Base-by-base conservation (phyloP, 2,797 vertebrate genomes). In the Dromococcyx pavoninus region DNA sequence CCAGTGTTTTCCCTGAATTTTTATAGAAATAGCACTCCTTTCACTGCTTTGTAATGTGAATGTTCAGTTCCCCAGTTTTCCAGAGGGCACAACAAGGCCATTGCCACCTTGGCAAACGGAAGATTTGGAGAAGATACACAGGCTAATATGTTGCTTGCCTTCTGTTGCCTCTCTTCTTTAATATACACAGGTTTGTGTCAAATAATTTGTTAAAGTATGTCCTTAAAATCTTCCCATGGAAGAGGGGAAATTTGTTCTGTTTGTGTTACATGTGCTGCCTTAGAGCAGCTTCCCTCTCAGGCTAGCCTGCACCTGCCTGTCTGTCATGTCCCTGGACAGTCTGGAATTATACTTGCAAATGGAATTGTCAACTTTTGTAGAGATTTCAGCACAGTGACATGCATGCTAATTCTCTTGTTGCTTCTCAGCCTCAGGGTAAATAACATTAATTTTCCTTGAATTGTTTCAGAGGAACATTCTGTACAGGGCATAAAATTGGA, bases 341-440 rank as follows among this genome's bases (percentile, higher is more conserved):
- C 70, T 84, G 70, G 76, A 89, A 96, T 95, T 97, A 95, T 91
- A 97, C 89, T 97, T 97, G 94, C 94, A 96, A 96, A 95, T 95
- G 89, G 70, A 95, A 88, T 93, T 86, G 76, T 92, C 89, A 92
- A 21, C 76, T 90, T 95, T 91, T 76, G 64, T 50, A 71, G 56
- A 62, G 73, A 73, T 93, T 88, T 91, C 66, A 92, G 67, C 87
- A 70, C 58, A 67, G 82, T 81, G 89, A 84, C 76, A 64, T n/a
- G 91, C 91, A 95, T 95, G 86, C 86, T 94, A 96, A 96, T 97
- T 93, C 79, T 94, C 66, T 70, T 79, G 92, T 95, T 89, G 51
- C 76, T 93, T 86, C 89, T 86, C 62, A 78, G 79, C 73, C 86
- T 90, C 32, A n/a, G 85, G 91, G 84, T 88, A 95, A 93, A 88